Evolutionary conservation across 2,797 vertebrate species (phyloP).

Genomic region (Bovichtus variegatus): DNA sequence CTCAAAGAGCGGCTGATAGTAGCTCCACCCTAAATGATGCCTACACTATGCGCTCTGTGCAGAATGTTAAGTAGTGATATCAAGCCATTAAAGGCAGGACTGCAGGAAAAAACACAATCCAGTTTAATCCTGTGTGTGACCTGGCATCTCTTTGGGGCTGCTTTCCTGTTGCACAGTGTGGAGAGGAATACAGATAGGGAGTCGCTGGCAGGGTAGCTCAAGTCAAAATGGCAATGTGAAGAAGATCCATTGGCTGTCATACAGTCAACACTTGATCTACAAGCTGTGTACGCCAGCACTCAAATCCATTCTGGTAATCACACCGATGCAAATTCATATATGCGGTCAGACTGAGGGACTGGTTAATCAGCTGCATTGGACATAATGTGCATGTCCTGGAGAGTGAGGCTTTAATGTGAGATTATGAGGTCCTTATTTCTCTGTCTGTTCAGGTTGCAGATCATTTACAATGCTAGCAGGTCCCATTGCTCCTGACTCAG

Average conservation of each 20-base stretch:
- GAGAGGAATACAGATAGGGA: conserved; percentile 84
- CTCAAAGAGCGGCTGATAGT: conserved; percentile 84
- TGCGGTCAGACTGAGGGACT: conserved; percentile 50
- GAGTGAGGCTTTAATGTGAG: conserved; percentile 81
- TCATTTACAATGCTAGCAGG: conserved; percentile 95
- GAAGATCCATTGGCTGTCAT: conserved; percentile 81
- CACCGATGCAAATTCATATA: conserved; percentile 61
- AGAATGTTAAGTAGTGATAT: conserved; percentile 88
- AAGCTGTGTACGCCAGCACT: conserved; percentile 53
- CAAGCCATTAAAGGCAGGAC: conserved; percentile 88
- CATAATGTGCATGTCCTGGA: conserved; percentile 71
- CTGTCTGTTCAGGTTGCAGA: conserved; percentile 90
- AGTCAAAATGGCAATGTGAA: conserved; percentile 79
- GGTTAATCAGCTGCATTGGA: conserved; percentile 74
- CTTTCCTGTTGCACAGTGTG: conserved; percentile 85
- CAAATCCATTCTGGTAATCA: conserved; percentile 55
- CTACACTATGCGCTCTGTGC: conserved; percentile 81
- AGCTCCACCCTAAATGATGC: conserved; percentile 87
- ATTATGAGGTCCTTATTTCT: conserved; percentile 86
- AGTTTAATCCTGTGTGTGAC: conserved; percentile 88
- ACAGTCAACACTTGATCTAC: conserved; percentile 75
- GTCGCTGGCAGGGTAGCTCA: conserved; percentile 75
- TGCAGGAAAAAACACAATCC: conserved; percentile 88
- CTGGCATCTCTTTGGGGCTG: conserved; percentile 87
- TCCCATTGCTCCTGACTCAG: conserved; percentile 90